Conservation (phyloP, 2,888 invertebrate species). For the Scaptomyza parva region DNA sequence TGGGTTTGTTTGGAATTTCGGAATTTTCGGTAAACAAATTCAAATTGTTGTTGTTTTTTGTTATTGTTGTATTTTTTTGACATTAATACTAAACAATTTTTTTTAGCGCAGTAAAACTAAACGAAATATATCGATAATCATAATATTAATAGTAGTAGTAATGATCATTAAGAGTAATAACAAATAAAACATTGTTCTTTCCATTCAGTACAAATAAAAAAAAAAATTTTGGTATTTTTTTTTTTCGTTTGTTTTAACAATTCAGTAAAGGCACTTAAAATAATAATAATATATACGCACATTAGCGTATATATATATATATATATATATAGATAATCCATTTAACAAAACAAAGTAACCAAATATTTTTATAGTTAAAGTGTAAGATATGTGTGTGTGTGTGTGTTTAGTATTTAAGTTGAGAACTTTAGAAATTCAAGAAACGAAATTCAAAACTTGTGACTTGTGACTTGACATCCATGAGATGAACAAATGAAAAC, state of each 20-base stretch:
- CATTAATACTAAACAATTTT: conserved; percentile 37
- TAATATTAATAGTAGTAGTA: conserved; percentile 26
- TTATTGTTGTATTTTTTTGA: conserved; percentile 16
- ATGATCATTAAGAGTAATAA: conserved; percentile 48
- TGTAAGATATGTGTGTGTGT: too few species aligned
- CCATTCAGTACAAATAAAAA: conserved; percentile 60
- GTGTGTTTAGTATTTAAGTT: conserved; percentile 19
- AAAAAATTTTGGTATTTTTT: conserved; percentile 26
- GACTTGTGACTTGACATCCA: conserved; percentile 67
- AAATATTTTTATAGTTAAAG: conserved; percentile 44
- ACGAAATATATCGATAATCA: conserved; percentile 40
- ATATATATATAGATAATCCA: conserved; percentile 60
- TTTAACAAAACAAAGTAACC: conserved; percentile 73
- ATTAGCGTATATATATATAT: conserved; percentile 47
- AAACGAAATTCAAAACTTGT: conserved; percentile 58
- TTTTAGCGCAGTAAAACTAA: conserved; percentile 49
- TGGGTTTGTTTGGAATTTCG: conserved; percentile 21
- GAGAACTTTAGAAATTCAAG: conserved; percentile 54
- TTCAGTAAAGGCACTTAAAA: conserved; percentile 48
- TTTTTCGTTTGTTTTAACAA: conserved; percentile 37
- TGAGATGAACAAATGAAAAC: conserved; percentile 78
- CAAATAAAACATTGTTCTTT: conserved; percentile 52
- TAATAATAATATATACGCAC: conserved; percentile 45
- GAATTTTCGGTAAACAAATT: conserved; percentile 5
- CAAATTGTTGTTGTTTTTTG: neutral